Evolutionary conservation across 2,888 invertebrate species (phyloP), one percentile per base, ranked within the genome.

Genomic region (Caenorhabditis plicata): DNA sequence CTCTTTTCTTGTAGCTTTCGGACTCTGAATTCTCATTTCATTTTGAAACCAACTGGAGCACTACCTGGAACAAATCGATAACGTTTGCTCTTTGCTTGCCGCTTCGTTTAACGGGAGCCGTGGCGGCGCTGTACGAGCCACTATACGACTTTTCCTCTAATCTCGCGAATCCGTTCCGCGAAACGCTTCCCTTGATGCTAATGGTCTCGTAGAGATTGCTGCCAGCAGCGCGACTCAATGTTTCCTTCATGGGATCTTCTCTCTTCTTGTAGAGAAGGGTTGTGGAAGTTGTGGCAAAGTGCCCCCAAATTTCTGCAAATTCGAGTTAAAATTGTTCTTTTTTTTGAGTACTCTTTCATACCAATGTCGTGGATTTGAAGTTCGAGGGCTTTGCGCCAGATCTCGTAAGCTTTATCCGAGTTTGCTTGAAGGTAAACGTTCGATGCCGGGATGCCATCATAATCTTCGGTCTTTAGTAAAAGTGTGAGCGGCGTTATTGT

Each of bases 181-280:
- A 62, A 2, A 62, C 48, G 15, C 48, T 48, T 17, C 61, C 55
- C 39, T 62, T 62, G 11, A 71, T 62, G 17, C 60, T 60, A 31
- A 71, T 62, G 19, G 65, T 67, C 29, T 71, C 71, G 52, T 71
- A 71, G 19, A 71, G 57, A 32, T 61, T 53, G 44, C 56, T 64
- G 11, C 71, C 71, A 8, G 57, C 51, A 13, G 55, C 63, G 17
- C 71, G 46, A 44, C 68, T 61, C 35, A 68, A 35, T 8, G 71
- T 71, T 29, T 68, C 65, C 44, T 52, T 55, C 20, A 64, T 55
- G 13, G 67, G 67, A 45, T 67, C 67, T 29, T 60, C 60, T 43
- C 54, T 56, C 44, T 61, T 61, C 39, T 67, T 49, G 36, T 45
- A 55, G 35, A 63, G 52, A 53, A 71, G 64, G 36, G 55, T 48